A percentile compares a stretch with the other conserved stretches of the same genome.
phyloP scores from a whole-genome alignment of 1,140 invertebrate species.

The Archegozetes longisetosus region DNA sequence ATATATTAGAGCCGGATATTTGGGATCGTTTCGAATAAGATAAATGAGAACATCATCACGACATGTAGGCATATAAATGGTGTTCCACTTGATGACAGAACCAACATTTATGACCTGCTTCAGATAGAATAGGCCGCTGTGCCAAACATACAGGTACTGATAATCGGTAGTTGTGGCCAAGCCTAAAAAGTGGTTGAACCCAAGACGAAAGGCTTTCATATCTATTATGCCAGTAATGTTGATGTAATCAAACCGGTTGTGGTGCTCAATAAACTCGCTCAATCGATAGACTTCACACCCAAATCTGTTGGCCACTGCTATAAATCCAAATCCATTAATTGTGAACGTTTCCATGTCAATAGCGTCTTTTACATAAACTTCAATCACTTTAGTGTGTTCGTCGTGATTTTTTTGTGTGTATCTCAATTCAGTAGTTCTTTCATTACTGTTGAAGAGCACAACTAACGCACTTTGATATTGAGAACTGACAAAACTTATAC shows the following conservation, averaged over 20 bases:
- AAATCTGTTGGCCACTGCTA: slow-evolving; percentile 2
- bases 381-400: slow-evolving; percentile 8
- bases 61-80: slow-evolving; percentile 3
- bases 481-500: background rate
- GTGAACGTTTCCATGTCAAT: slow-evolving; percentile 13
- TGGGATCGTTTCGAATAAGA: background rate
- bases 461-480: slow-evolving; percentile 4
- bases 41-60: slow-evolving; percentile 15
- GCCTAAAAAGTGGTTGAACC: slow-evolving; percentile 14
- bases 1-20: background rate
- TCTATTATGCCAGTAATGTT: background rate
- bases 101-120: background rate
- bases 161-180: background rate
- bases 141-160: slow-evolving; percentile 10
- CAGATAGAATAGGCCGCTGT: slow-evolving; percentile 5
- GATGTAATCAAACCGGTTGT: slow-evolving; percentile 1
- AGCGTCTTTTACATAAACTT: slow-evolving; percentile 9
- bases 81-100: background rate
- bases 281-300: slow-evolving; percentile 8
- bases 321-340: slow-evolving; percentile 12
- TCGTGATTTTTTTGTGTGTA: background rate
- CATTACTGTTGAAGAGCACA: background rate
- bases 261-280: background rate
- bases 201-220: slow-evolving; percentile 12
- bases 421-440: background rate